phyloP scores from a whole-genome alignment of 2,888 invertebrate genomes.

The Embidobia sp. region DNA sequence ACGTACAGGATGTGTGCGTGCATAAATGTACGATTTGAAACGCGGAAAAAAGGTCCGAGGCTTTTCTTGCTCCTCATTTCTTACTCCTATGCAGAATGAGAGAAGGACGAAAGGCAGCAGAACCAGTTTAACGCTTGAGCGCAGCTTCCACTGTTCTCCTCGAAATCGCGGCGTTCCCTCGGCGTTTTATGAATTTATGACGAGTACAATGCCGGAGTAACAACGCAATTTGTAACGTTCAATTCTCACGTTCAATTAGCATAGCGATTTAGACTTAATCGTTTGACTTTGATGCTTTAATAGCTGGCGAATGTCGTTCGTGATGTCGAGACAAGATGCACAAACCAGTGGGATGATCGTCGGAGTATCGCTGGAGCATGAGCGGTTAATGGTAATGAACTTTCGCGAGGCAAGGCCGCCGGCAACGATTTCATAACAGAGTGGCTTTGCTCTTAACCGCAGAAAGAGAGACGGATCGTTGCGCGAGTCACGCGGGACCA shows the following conservation, averaged over 20 bases:
- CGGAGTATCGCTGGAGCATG: slow-evolving; percentile 47
- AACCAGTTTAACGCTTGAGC: slow-evolving; percentile 61
- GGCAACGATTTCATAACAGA: slow-evolving; percentile 78
- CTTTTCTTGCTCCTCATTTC: slow-evolving; percentile 56
- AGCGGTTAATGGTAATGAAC: slow-evolving; percentile 81
- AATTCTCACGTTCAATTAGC: slow-evolving; percentile 16
- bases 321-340: background rate
- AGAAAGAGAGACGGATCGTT: slow-evolving; percentile 36
- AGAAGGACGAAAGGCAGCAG: slow-evolving; percentile 39
- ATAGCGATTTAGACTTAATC: slow-evolving; percentile 6
- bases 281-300: slow-evolving; percentile 17
- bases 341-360: too few relatives aligned
- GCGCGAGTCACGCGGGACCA: slow-evolving; percentile 31
- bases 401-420: slow-evolving; percentile 79
- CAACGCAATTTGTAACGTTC: slow-evolving; percentile 35
- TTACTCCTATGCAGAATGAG: slow-evolving; percentile 43
- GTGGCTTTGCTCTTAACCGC: slow-evolving; percentile 55
- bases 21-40: slow-evolving; percentile 22
- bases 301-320: slow-evolving; percentile 5
- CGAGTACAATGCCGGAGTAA: slow-evolving; percentile 34
- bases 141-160: slow-evolving; percentile 62
- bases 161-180: slow-evolving; percentile 45
- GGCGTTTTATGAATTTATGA: slow-evolving; percentile 37
- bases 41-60: slow-evolving; percentile 5
- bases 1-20: background rate